Base-by-base conservation (phyloP, 2,888 invertebrate genomes). In the Platycnemis pennipes region DNA sequence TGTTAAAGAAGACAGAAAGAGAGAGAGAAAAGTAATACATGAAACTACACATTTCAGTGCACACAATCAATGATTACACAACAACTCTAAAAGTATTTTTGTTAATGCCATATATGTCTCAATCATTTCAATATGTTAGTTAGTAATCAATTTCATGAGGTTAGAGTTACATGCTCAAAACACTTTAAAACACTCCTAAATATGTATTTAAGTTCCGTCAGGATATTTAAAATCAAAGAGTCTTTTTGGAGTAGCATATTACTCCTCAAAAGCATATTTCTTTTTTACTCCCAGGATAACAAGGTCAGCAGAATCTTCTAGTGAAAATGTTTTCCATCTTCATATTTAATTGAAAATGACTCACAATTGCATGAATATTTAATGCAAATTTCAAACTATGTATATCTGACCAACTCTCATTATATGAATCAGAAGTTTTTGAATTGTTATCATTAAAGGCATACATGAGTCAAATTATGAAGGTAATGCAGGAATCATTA, bases 11-110 rank as follows among this genome's bases (percentile, higher is more conserved):
- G 42, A 44, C 53, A 94, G 94, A 45, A 85, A 94, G 45, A 94
- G 56, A 56, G 49, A 94, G 56, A 94, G 56, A 88, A 87, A 94
- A 94, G 88, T 11, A 94, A 44, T 42, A 56, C 19, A 44, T 69
- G 69, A 69, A 91, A 91, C 91, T 91, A 91, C 91, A 69, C 37
- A 89, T n/a, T 96, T 87, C 45, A 53, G 37, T 22, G 42, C 88
- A 94, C 4, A 94, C 31, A 44, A 26, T 42, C 7, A 69, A 69
- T 69, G 37, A 88, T 56, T 85, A 53, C 49, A 31, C 42, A 16
- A 53, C 44, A 77, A 46, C 45, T 85, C 49, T 37, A 56, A 42
- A 22, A 63, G 42, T 63, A 44, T 26, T 37, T 37, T 16, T 37
- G 77, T 77, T 77, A 77, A 77, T 77, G 31, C 3, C 31, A 77